Evolutionary conservation across 2,888 invertebrate species (phyloP), one percentile per base, ranked within the genome.

Genomic region (Thelaira solivaga): DNA sequence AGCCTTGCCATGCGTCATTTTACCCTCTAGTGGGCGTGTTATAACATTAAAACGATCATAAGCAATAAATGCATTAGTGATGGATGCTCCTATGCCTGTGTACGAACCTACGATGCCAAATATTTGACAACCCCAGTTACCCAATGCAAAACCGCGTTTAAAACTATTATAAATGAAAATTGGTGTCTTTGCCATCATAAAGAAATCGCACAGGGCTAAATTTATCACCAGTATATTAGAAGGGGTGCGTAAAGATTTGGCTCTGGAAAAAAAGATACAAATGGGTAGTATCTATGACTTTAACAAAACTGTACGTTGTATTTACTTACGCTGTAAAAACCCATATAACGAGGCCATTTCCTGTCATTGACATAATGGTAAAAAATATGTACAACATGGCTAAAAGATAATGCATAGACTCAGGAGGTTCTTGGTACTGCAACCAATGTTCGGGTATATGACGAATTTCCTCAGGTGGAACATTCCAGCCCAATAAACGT

Each of bases 131-230:
- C 94, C 95, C 0, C 92, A 78, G 59, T 92, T 90, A 0, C 96
- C 96, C 4, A 91, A 84, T 0, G 94, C 95, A 81, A 93, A 96
- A 0, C 96, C 96, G 79, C 92, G 91, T 86, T 93, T 91, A 82
- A 94, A 94, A 31, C 95, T 95, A 85, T 96, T 96, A 88, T 88
- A 88, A 69, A 88, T 88, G 51, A 88, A 88, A 1, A 96, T 92
- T 0, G 96, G 96, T 0, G 95, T 92, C 89, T 96, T 96, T 31
- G 92, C 88, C 95, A 96, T 95, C 96, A 96, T 96, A 29, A 95
- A 89, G 84, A 96, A 96, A 89, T 96, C 96, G 83, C 94, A 93
- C 72, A 96, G 89, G 0, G 96, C 95, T 85, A 96, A 88, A 87
- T 96, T 95, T 59, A 96, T 91, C 10, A 96, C 95, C 76, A 96